Base-by-base conservation (phyloP, 37 sponge, comb jelly and placozoan genomes). In the Beroe ovata region DNA sequence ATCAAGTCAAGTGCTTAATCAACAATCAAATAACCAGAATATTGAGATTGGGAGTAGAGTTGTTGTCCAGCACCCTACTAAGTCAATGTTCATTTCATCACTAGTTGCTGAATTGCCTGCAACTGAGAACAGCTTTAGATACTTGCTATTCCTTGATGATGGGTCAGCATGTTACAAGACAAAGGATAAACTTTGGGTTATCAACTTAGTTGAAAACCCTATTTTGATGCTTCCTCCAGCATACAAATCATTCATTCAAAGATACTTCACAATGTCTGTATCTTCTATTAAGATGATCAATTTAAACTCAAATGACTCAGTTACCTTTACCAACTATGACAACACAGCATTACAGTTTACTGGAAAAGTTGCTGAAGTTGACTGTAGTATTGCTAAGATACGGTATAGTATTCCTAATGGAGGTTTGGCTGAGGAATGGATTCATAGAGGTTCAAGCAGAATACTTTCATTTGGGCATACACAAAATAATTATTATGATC, bases 41-140 rank as follows among this genome's bases (percentile, higher is more conserved):
- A 77, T 77, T 77, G 84, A 77, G 20, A 42, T 77, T 22, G 84
- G 84, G 0, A 77, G 84, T 36, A 77, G 84, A 23, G 84, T 77
- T 6, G 84, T 77, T 42, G 84, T 77, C 1, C 84, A 77, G 41
- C 84, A 77, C 33, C 84, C 84, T 3, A 77, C 84, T 23, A 77
- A 77, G 38, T 77, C 84, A 6, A 77, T 77, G 84, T 42, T 39
- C 3, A 77, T 77, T 32, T 77, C 84, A n/a, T 77, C 84, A 14
- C 54, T 77, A 23, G 84, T 77, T 42, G 84, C 84, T 42, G 84
- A 77, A 77, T 54, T 77, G 39, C 84, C 84, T n/a, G 21, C 47
- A 39, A 35, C 33, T 4, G 84, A 40, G 41, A 77, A 77, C 21
- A 22, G 20, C 20, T 77, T 40, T 41, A 39, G 84, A 23, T 77